A percentile compares a stretch with the other conserved stretches of the same genome.
Conservation (phyloP, 2,797 vertebrate genomes). For the Chaenodraco wilsoni region DNA sequence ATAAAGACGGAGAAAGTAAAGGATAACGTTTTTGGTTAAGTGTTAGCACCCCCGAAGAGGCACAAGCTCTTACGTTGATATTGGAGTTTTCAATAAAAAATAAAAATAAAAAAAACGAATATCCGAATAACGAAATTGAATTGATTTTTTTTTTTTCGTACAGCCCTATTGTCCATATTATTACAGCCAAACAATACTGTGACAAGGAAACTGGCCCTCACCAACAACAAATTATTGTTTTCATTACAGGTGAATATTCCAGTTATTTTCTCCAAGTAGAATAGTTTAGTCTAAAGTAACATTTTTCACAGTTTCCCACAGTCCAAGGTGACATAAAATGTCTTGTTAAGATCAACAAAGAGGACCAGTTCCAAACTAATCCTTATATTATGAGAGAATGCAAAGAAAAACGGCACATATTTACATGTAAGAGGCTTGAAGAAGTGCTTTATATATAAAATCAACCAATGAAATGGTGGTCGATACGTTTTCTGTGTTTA, state of each 20-base stretch:
- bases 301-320: too few relatives aligned
- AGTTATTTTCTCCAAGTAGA: too few relatives aligned
- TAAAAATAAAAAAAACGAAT: too few relatives aligned
- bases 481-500: not conserved
- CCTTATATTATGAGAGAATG: not conserved
- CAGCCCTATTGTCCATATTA: constrained; percentile 10
- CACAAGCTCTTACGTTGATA: too few relatives aligned
- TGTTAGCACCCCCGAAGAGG: too few relatives aligned
- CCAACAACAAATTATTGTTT: not conserved
- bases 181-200: constrained; percentile 13
- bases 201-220: not conserved
- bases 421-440: not conserved
- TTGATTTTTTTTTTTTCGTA: too few relatives aligned
- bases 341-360: not conserved
- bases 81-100: too few relatives aligned
- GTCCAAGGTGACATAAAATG: not conserved
- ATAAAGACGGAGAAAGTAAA: too few relatives aligned
- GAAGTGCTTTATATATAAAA: not conserved
- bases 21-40: too few relatives aligned
- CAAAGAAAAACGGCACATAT: not conserved
- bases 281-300: too few relatives aligned
- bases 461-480: not conserved
- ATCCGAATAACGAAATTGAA: too few relatives aligned
- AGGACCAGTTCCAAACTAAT: not conserved
- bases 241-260: not conserved